Percentiles rank a stretch among this genome's conserved stretches.
Evolutionary conservation across 2,888 invertebrate species (phyloP).

Genomic region (Isotomurus palustris): DNA sequence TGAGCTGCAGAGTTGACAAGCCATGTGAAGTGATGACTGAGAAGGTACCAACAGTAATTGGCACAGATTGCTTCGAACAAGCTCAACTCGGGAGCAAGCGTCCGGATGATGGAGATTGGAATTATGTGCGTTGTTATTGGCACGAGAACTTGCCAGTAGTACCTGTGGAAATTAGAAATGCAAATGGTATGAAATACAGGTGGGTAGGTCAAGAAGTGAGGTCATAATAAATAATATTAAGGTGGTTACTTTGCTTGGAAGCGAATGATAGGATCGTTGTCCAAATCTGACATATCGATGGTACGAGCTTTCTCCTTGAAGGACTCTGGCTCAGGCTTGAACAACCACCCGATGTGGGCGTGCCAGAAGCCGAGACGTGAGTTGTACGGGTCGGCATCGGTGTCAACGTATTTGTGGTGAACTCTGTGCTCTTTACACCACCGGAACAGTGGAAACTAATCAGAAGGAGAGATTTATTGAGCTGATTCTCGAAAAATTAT

Average conservation of each 20-base stretch:
- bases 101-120: slow-evolving; percentile 60
- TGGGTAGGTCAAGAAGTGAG: not conserved
- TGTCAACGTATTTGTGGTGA: slow-evolving; percentile 90
- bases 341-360: slow-evolving; percentile 90
- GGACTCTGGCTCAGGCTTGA: slow-evolving; percentile 84
- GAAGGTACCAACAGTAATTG: slow-evolving; percentile 61
- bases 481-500: too few relatives aligned
- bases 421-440: slow-evolving; percentile 67
- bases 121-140: slow-evolving; percentile 52
- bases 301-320: slow-evolving; percentile 79
- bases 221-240: slow-evolving; percentile 1
- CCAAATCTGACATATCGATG: slow-evolving; percentile 78
- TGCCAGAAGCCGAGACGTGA: slow-evolving; percentile 92
- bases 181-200: not conserved
- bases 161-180: slow-evolving; percentile 56
- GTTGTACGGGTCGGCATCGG: slow-evolving; percentile 90
- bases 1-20: slow-evolving; percentile 77
- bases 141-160: slow-evolving; percentile 60
- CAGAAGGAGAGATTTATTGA: too few relatives aligned
- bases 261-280: slow-evolving; percentile 71
- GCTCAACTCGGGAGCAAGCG: slow-evolving; percentile 60
- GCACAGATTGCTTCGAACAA: slow-evolving; percentile 64
- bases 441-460: slow-evolving; percentile 44
- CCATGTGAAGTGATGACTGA: slow-evolving; percentile 72
- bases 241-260: slow-evolving; percentile 75